Evolutionary conservation across 2,888 invertebrate genomes (phyloP), one percentile per base, ranked within the genome.

Genomic region (Prionchulus punctatus): DNA sequence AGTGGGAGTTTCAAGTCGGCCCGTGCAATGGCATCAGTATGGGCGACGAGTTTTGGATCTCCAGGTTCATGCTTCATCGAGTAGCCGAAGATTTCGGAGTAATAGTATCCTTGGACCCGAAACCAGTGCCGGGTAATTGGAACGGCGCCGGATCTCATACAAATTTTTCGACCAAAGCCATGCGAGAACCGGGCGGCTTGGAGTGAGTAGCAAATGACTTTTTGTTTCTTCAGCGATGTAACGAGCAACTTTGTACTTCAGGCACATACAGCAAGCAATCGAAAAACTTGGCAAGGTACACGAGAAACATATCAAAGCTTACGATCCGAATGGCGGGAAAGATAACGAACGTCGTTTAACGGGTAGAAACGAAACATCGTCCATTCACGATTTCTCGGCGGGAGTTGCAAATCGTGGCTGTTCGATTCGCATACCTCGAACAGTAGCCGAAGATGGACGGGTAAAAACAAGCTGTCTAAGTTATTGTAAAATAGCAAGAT

Each of bases 321-420:
- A 96, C 73, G 96, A 96, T 75, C 94, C 92, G 15, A 83, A 87
- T 62, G 85, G 86, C 67, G 96, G 96, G 59, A 84, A 85, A 72
- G 96, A 98, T 78, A 98, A 98, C 75, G 89, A 86, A 72, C 81
- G 94, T 61, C 82, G 96, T 62, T 79, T 98, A 59, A 96, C 90
- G 55, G 96, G 96, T 58, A 81, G 80, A 65, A 91, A 90, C 72
- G 96, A 98, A 76, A 98, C 96, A 1, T 90, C 92, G 67, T 87
- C 85, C 66, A 94, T 98, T 72, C 85, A 89, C 72, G 89, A 94
- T 73, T 98, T 98, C 75, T 90, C 90, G 65, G 66, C 66, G 45
- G 70, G 70, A 25, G 60, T 67, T 23, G 68, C 68, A 28, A 62
- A 66, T 56, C 65, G 68, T 30, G 64, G 62, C 4, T 63, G 62